A percentile compares a stretch with the other conserved stretches of the same genome.
These are phyloP conservation scores for Centrocercus urophasianus DNA, from an alignment of 2,113 vertebrate genomes.

Conservation along the genomic window DNA sequence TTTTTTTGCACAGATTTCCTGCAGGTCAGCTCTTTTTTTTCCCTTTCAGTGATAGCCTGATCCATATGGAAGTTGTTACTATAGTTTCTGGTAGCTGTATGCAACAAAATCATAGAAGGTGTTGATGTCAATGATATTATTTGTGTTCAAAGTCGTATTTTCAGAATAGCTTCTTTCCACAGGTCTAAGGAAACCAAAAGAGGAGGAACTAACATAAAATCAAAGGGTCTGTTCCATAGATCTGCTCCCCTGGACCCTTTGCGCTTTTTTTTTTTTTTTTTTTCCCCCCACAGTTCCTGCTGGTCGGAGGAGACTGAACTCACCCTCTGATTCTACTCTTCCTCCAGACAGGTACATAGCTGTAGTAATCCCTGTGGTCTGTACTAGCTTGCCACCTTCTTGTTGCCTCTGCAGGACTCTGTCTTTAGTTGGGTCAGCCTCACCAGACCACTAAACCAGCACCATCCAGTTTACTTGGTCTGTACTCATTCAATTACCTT, in stretches of 20 bases:
- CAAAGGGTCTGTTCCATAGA: not conserved
- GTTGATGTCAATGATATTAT: not conserved
- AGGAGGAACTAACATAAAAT: not conserved
- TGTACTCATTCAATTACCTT: not conserved
- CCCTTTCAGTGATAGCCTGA: not conserved
- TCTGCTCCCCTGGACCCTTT: not conserved
- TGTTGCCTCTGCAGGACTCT: constrained; percentile 17
- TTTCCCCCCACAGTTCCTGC: not conserved
- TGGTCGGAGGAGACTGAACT: not conserved
- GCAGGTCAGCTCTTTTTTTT: not conserved
- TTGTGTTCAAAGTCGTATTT: not conserved
- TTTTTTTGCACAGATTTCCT: not conserved
- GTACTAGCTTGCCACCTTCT: not conserved
- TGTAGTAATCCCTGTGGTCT: not conserved
- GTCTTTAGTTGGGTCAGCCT: not conserved
- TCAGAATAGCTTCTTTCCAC: not conserved
- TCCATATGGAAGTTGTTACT: not conserved
- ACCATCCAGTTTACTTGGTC: not conserved
- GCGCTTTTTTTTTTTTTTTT: not conserved
- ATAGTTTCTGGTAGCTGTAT: not conserved
- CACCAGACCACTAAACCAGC: not conserved
- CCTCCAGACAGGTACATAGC: not conserved
- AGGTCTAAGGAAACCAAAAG: not conserved
- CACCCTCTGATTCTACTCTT: not conserved
- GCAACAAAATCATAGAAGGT: not conserved